These are phyloP conservation scores for Sisor rabdophorus DNA, from an alignment of 2,113 vertebrate genomes.

Conservation along the genomic window DNA sequence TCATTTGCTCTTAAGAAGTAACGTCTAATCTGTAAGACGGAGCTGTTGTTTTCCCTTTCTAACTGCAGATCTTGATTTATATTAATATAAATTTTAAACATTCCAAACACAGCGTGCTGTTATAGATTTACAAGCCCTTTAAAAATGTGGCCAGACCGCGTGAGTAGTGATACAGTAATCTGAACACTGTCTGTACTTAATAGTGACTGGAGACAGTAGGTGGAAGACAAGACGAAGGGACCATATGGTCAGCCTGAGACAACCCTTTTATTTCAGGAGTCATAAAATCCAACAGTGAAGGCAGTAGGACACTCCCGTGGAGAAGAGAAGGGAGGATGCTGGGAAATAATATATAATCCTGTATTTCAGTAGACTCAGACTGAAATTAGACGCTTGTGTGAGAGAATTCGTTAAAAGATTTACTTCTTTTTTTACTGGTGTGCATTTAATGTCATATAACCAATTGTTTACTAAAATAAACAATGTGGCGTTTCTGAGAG, in stretches of 20 bases:
- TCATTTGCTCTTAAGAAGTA: conserved; percentile 31
- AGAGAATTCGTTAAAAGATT: neutral
- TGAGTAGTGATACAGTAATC: conserved; percentile 35
- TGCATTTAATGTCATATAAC: no score
- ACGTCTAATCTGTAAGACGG: conserved; percentile 19
- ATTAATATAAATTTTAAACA: conserved; percentile 49
- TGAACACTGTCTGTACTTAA: conserved; percentile 50
- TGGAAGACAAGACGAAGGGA: conserved; percentile 26
- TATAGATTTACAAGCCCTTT: conserved; percentile 46
- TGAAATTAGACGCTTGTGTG: neutral
- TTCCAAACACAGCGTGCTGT: conserved; percentile 45
- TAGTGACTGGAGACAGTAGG: conserved; percentile 40
- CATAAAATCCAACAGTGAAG: conserved; percentile 46
- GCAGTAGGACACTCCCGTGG: conserved; percentile 13
- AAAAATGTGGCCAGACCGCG: conserved; percentile 43
- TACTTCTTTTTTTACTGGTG: neutral
- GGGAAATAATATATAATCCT: conserved; percentile 24
- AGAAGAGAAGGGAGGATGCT: conserved; percentile 24
- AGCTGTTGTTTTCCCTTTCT: conserved; percentile 9
- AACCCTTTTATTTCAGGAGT: conserved; percentile 37
- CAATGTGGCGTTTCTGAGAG: neutral
- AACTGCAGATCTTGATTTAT: conserved; percentile 42
- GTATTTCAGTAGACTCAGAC: neutral
- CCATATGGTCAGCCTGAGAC: conserved; percentile 42
- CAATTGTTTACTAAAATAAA: neutral